Percentiles rank a stretch among this genome's conserved stretches.
phyloP scores from a whole-genome alignment of 2,888 invertebrate species.

The Meloe dianella region DNA sequence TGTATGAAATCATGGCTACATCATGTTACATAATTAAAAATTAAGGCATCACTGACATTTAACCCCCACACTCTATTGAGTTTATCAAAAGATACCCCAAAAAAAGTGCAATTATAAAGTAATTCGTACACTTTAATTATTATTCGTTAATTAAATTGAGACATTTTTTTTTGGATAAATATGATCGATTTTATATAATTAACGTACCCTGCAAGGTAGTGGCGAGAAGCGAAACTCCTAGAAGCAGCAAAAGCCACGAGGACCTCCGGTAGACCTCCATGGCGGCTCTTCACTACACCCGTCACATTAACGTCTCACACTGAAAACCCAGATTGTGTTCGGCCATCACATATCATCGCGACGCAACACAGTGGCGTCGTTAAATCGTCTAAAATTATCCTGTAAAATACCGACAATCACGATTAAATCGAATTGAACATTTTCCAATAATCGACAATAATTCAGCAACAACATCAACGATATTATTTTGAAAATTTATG shows the following conservation, averaged over 20 bases:
- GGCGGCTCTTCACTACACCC: constrained; percentile 60
- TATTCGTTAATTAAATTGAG: neutral
- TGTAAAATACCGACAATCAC: neutral
- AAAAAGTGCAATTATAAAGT: constrained; percentile 20
- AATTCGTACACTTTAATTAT: too few species aligned
- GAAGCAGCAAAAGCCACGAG: constrained; percentile 63
- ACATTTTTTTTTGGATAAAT: too few species aligned
- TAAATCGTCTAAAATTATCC: constrained; percentile 34
- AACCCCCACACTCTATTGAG: constrained; percentile 14
- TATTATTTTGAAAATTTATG: constrained; percentile 7
- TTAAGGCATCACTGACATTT: constrained; percentile 25
- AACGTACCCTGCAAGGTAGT: constrained; percentile 65
- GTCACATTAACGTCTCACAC: constrained; percentile 59
- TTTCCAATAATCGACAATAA: neutral
- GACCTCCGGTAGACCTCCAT: constrained; percentile 65
- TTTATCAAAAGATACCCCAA: constrained; percentile 16
- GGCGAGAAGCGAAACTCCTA: constrained; percentile 64
- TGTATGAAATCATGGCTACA: constrained; percentile 45
- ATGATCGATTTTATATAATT: neutral
- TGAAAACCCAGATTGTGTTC: constrained; percentile 57
- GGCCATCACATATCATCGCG: constrained; percentile 53
- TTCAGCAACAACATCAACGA: neutral
- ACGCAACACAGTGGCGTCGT: constrained; percentile 53
- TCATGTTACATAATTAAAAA: constrained; percentile 48
- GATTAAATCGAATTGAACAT: neutral